phyloP scores from a whole-genome alignment of 2,888 invertebrate species.

The Hetaerina titia region DNA sequence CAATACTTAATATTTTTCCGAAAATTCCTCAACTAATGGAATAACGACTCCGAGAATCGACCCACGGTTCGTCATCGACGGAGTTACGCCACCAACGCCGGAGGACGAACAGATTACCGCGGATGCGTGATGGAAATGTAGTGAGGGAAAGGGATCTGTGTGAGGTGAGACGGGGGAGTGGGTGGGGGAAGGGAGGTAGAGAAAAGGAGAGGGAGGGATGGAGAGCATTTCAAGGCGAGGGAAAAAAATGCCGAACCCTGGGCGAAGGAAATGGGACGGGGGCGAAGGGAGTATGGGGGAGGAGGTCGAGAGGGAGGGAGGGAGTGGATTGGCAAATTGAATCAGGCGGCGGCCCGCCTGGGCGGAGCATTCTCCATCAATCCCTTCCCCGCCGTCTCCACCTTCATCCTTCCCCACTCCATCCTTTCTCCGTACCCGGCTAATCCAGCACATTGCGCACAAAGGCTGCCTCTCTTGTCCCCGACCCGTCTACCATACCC shows the following conservation, averaged over 20 bases:
- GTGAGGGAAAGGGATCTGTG: neutral
- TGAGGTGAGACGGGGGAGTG: neutral
- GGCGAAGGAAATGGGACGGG: neutral
- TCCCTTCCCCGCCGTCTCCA: neutral
- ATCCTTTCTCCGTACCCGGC: neutral
- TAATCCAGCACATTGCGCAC: slow-evolving; percentile 9
- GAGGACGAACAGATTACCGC: neutral
- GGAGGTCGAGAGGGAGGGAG: neutral
- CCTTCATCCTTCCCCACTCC: neutral
- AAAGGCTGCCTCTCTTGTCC: neutral
- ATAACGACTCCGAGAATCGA: no score
- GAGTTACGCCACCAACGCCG: neutral
- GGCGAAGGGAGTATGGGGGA: neutral
- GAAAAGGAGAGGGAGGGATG: neutral
- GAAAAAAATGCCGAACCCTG: neutral
- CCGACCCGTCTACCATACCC: neutral
- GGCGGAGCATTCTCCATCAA: slow-evolving; percentile 3
- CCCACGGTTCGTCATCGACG: no score
- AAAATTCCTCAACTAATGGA: no score
- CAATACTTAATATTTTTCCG: no score
- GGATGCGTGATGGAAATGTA: neutral
- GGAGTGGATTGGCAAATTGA: slow-evolving; percentile 3
- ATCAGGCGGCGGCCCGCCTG: neutral
- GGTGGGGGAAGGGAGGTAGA: neutral
- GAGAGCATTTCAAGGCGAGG: neutral